Conservation (phyloP, 2,888 invertebrate genomes). For the Muscina levida region DNA sequence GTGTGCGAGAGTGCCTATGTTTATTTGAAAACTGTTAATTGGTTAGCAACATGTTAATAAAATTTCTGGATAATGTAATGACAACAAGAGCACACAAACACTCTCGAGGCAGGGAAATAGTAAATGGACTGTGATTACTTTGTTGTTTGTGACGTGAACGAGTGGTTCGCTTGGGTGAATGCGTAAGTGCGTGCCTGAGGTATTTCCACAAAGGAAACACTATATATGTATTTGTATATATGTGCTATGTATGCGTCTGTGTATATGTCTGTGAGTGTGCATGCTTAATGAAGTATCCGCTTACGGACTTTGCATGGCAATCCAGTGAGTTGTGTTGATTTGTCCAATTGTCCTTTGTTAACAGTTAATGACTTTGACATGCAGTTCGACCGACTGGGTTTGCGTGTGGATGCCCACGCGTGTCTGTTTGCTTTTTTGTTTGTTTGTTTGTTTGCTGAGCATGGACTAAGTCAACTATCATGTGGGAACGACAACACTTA, state of each 20-base stretch:
- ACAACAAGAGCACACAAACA: conserved; percentile 15
- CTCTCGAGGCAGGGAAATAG: not conserved
- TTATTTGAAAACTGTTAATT: conserved; percentile 55
- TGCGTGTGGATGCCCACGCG: conserved; percentile 5
- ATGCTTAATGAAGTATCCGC: conserved; percentile 14
- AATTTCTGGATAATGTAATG: conserved; percentile 47
- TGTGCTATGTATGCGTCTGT: not conserved
- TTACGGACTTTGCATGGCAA: not conserved
- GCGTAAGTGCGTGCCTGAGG: not conserved
- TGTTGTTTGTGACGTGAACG: not conserved
- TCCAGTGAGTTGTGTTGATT: conserved; percentile 11
- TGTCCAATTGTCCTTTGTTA: conserved; percentile 32
- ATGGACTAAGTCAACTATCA: conserved; percentile 27
- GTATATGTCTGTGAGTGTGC: not conserved
- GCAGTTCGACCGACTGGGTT: conserved; percentile 5
- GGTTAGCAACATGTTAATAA: conserved; percentile 65
- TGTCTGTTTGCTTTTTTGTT: conserved; percentile 26
- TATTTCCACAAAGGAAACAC: not conserved
- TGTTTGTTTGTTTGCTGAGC: too few species aligned
- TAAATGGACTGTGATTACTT: too few species aligned
- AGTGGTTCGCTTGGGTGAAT: not conserved
- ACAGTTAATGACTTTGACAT: not conserved
- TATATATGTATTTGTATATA: not conserved
- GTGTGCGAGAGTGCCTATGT: conserved; percentile 2
- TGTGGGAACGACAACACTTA: conserved; percentile 29